A percentile compares a stretch with the other conserved stretches of the same genome.
phyloP scores from a whole-genome alignment of 2,888 invertebrate species.

The Lingula anatina region DNA sequence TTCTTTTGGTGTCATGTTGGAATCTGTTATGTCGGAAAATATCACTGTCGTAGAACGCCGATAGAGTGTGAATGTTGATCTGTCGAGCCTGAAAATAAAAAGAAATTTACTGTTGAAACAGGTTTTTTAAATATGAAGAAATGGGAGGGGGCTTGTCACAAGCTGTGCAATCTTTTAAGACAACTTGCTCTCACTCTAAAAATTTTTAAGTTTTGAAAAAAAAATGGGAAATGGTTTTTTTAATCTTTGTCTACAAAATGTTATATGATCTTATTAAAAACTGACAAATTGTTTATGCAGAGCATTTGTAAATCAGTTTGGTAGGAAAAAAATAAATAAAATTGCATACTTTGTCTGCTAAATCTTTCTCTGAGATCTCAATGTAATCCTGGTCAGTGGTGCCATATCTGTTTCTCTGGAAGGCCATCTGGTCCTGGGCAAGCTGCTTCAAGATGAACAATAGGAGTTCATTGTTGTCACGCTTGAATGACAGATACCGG shows the following conservation, averaged over 20 bases:
- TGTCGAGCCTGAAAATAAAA: slow-evolving; percentile 72
- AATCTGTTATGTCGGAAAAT: slow-evolving; percentile 86
- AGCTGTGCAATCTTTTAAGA: too few relatives aligned
- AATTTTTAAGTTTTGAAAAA: too few relatives aligned
- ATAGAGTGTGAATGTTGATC: slow-evolving; percentile 81
- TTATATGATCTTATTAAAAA: too few relatives aligned
- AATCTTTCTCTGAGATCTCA: slow-evolving; percentile 80
- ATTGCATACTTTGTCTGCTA: slow-evolving; percentile 66
- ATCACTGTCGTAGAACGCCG: slow-evolving; percentile 85
- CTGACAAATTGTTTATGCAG: too few relatives aligned
- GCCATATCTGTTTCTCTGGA: slow-evolving; percentile 56
- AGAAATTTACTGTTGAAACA: too few relatives aligned
- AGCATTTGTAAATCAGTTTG: too few relatives aligned
- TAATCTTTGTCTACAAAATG: too few relatives aligned
- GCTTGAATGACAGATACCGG: slow-evolving; percentile 85
- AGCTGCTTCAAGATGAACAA: slow-evolving; percentile 93
- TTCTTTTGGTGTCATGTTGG: slow-evolving; percentile 75
- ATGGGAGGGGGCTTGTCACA: too few relatives aligned
- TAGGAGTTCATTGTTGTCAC: slow-evolving; percentile 91
- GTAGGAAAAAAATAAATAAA: too few relatives aligned
- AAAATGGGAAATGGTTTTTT: too few relatives aligned
- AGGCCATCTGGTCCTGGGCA: slow-evolving; percentile 83
- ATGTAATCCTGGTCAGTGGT: slow-evolving; percentile 63
- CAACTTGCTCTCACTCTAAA: too few relatives aligned
- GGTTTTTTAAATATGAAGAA: too few relatives aligned